phyloP scores from a whole-genome alignment of 2,113 vertebrate genomes.

The Corvus hawaiiensis region DNA sequence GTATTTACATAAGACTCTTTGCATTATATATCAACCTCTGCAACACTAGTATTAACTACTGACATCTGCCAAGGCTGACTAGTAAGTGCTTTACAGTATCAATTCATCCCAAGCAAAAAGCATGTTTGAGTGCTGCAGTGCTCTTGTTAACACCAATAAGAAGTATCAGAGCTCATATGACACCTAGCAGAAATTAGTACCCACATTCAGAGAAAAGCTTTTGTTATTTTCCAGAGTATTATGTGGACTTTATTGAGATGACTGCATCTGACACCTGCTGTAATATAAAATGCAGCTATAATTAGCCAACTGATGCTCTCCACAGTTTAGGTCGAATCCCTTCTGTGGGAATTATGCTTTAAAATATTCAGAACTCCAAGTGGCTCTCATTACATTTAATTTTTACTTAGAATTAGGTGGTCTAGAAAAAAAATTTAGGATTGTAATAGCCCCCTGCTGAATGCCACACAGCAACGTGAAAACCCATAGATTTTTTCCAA shows the following conservation, averaged over 20 bases:
- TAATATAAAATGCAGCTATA: slow-evolving; percentile 86
- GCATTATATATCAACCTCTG: slow-evolving; percentile 76
- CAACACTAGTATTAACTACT: slow-evolving; percentile 78
- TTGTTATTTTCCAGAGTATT: slow-evolving; percentile 82
- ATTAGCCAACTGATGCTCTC: slow-evolving; percentile 85
- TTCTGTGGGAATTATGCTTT: slow-evolving; percentile 95
- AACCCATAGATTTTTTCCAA: slow-evolving; percentile 88
- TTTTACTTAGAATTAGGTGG: slow-evolving; percentile 86
- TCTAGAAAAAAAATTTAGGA: slow-evolving; percentile 93
- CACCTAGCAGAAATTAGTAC: slow-evolving; percentile 84
- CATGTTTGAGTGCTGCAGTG: slow-evolving; percentile 77
- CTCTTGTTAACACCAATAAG: slow-evolving; percentile 77
- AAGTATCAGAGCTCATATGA: slow-evolving; percentile 80
- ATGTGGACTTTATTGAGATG: slow-evolving; percentile 85
- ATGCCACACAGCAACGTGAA: slow-evolving; percentile 82
- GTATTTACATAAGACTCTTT: slow-evolving; percentile 78
- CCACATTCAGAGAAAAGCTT: slow-evolving; percentile 82
- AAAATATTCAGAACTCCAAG: slow-evolving; percentile 86
- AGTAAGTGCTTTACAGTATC: slow-evolving; percentile 80
- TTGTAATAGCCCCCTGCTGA: slow-evolving; percentile 94
- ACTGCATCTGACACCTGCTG: slow-evolving; percentile 85
- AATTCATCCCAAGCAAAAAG: slow-evolving; percentile 81
- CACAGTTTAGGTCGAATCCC: slow-evolving; percentile 84
- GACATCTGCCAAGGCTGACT: slow-evolving; percentile 82
- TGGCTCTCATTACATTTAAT: slow-evolving; percentile 86